These are phyloP conservation scores for Pegoplata infirma DNA, from an alignment of 2,888 invertebrate species.

Conservation along the genomic window DNA sequence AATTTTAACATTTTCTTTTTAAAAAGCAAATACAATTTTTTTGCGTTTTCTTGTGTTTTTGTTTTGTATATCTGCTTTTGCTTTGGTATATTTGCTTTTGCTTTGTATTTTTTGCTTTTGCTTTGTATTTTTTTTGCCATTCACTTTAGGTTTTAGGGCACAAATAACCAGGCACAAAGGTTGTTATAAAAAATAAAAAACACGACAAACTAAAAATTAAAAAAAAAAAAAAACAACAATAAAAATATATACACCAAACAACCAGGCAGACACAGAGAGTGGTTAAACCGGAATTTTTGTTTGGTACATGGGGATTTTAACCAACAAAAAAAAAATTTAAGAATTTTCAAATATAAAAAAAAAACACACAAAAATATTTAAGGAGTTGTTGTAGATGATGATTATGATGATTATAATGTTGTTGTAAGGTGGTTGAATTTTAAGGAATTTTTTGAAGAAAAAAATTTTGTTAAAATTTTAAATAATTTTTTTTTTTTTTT, in stretches of 20 bases:
- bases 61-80: constrained; percentile 23
- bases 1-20: no score
- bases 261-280: constrained; percentile 44
- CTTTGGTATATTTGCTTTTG: constrained; percentile 15
- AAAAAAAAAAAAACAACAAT: constrained; percentile 22
- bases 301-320: constrained; percentile 16
- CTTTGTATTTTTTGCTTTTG: constrained; percentile 19
- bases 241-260: constrained; percentile 29
- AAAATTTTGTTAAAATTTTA: background rate
- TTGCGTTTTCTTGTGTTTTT: no score
- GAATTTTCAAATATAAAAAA: constrained; percentile 37
- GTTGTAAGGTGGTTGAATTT: constrained; percentile 44
- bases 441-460: constrained; percentile 39
- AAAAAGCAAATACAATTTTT: background rate
- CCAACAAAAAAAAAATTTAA: constrained; percentile 12
- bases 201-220: constrained; percentile 26
- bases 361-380: constrained; percentile 16
- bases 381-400: constrained; percentile 20
- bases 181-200: constrained; percentile 17
- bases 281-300: constrained; percentile 61
- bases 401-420: no score
- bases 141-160: constrained; percentile 62
- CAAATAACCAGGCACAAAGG: constrained; percentile 50
- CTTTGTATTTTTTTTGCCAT: constrained; percentile 36
- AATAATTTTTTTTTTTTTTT: constrained; percentile 6